These are phyloP conservation scores for Patella depressa DNA, from an alignment of 2,888 invertebrate species.

Conservation along the genomic window DNA sequence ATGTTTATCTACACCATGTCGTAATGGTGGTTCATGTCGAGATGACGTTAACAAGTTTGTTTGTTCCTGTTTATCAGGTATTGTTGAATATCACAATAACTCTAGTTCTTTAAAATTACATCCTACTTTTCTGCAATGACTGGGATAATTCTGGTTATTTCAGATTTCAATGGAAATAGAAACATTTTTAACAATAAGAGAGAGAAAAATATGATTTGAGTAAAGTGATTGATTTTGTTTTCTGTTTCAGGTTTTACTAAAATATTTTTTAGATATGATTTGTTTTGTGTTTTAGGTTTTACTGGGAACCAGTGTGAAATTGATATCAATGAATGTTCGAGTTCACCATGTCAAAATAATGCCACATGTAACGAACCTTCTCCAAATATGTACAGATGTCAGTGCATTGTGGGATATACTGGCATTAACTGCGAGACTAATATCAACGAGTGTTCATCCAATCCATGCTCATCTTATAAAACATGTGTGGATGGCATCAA, in stretches of 20 bases:
- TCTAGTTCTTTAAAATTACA: neutral
- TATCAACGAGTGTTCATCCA: constrained; percentile 92
- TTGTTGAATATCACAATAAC: neutral
- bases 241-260: too few species aligned
- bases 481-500: constrained; percentile 75
- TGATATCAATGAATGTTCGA: constrained; percentile 82
- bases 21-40: constrained; percentile 86
- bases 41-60: constrained; percentile 75
- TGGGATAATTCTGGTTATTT: too few species aligned
- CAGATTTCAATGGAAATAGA: too few species aligned
- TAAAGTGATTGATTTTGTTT: too few species aligned
- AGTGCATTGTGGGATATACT: constrained; percentile 40
- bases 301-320: constrained; percentile 84
- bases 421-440: constrained; percentile 80
- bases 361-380: constrained; percentile 83
- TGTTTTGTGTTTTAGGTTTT: constrained; percentile 68
- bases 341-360: constrained; percentile 88
- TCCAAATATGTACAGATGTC: constrained; percentile 76
- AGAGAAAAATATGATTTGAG: too few species aligned
- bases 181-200: too few species aligned
- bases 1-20: constrained; percentile 93
- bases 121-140: neutral
- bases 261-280: too few species aligned
- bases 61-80: constrained; percentile 81
- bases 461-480: constrained; percentile 92